Base-by-base conservation (phyloP, 2,888 invertebrate genomes). In the Caenorhabditis zanzibari region DNA sequence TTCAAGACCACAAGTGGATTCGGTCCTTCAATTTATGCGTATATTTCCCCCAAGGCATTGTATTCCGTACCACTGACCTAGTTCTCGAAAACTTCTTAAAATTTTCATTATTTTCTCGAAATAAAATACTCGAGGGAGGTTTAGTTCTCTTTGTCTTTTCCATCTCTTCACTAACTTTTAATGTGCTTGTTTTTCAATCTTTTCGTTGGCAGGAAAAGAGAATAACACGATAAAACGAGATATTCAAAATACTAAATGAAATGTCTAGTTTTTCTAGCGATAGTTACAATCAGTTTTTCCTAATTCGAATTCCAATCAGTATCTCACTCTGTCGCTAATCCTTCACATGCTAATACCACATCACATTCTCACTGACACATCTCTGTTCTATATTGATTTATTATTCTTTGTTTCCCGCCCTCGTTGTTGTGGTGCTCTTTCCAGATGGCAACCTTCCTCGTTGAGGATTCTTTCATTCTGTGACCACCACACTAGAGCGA, bases 381-480 rank as follows among this genome's bases (percentile, higher is more conserved):
- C 41, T 3, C 22, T 22, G 22, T 32, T 12, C 12, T 22, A 19
- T 32, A 35, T 49, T 66, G 49, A 66, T 66, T 66, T 35, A 52
- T 52, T 49, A 19, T 44, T 52, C 52, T 52, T 66, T 66, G 66
- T 66, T 19, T 54, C 35, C 2, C 22, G 24, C n/a, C 16, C 14
- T 61, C 32, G 14, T 16, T 24, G 28, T n/a, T 32, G 24, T 41
- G 9, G 12, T 38, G 61, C 19, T 47, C 52, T 32, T 28, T 64
- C 66, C 66, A 66, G 66, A 66, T 66, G 66, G 38, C 12, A 38
- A 10, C 38, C 28, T 47, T 44, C 44, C n/a, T 64, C 63, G 24
- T 64, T 64, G 22, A 47, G 64, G 41, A 63, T 63, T 63, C 63
- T 35, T 32, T 58, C 58, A 58, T 58, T 32, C 58, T 58, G 58